Conservation (phyloP, 2,797 vertebrate species). For the Pteropus rufus region DNA sequence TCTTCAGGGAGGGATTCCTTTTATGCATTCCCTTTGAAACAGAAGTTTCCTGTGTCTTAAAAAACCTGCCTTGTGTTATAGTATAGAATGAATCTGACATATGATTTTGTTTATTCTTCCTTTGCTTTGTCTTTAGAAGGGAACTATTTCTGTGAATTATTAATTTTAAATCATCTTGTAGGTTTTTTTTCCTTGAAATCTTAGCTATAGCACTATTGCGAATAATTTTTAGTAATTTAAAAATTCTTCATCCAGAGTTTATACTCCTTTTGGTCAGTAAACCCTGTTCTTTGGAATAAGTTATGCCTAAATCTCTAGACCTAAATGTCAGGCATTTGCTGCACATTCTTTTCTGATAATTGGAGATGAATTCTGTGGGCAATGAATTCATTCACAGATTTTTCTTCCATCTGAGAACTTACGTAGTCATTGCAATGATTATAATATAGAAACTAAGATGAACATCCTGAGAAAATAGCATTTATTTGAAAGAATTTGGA, state of each 20-base stretch:
- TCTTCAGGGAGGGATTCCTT: conserved; percentile 59
- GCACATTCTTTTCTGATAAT: not conserved
- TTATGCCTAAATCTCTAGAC: not conserved
- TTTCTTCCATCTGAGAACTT: conserved; percentile 5
- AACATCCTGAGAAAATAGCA: not conserved
- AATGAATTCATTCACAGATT: not conserved
- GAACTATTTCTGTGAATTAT: conserved; percentile 29
- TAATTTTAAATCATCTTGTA: conserved; percentile 5
- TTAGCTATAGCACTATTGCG: not conserved
- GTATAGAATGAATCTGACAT: not conserved
- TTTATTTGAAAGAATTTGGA: conserved; percentile 16
- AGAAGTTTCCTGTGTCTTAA: conserved; percentile 51
- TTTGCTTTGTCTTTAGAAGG: conserved; percentile 43
- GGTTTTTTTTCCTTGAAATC: not conserved
- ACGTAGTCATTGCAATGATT: not conserved
- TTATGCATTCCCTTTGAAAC: conserved; percentile 27
- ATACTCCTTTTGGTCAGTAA: not conserved
- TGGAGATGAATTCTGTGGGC: not conserved
- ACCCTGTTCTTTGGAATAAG: not conserved
- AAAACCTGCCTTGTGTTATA: not conserved
- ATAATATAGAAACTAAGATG: not conserved
- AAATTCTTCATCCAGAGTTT: not conserved
- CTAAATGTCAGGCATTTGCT: conserved; percentile 5
- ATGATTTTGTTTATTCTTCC: not conserved
- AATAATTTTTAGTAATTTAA: conserved; percentile 30